Base-by-base conservation (phyloP, 2,797 vertebrate genomes). In the Lutjanus argentimaculatus region DNA sequence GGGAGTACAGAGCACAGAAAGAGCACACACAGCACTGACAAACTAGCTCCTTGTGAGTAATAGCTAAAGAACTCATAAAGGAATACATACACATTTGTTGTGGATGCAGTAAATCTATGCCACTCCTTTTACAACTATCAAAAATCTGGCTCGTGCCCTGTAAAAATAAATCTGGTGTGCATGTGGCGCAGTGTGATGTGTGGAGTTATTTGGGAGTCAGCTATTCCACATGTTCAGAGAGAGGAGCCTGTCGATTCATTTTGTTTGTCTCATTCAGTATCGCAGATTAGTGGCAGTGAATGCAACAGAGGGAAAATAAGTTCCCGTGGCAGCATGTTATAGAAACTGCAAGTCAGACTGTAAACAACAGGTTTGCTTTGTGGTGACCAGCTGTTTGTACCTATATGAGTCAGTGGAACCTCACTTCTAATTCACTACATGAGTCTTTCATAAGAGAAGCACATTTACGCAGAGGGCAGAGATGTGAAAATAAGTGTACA, bases 11-110 rank as follows among this genome's bases (percentile, higher is more conserved):
- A 91, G 89, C 91, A 90, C 89, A 91, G 93, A 94, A 95, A 94
- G 92, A 94, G 94, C 94, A 91, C 91, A 94, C 94, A 93, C 93
- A 94, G 94, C 94, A 95, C 93, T 94, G 94, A 94, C 93, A 94
- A 94, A 94, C 92, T 87, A 93, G 91, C 93, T 94, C 92, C 93
- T 94, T 90, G 92, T 94, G 93, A 95, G 93, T 94, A 93, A 94
- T 95, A 91, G 93, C 93, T 93, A 93, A 94, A 93, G 93, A 92
- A 94, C 92, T 93, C 92, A 93, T 93, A 94, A 93, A 94, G 91
- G 87, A 94, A 94, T 93, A 93, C 90, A 92, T 92, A 93, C 92
- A 93, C 92, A 93, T 91, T 93, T 93, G 92, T 92, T 93, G 91
- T 90, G 89, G 87, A 71, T 72, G 92, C 88, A 77, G 89, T 94